Percentiles rank a stretch among this genome's conserved stretches.
These are phyloP conservation scores for Lanius ludovicianus DNA, from an alignment of 2,113 vertebrate species.

Conservation along the genomic window DNA sequence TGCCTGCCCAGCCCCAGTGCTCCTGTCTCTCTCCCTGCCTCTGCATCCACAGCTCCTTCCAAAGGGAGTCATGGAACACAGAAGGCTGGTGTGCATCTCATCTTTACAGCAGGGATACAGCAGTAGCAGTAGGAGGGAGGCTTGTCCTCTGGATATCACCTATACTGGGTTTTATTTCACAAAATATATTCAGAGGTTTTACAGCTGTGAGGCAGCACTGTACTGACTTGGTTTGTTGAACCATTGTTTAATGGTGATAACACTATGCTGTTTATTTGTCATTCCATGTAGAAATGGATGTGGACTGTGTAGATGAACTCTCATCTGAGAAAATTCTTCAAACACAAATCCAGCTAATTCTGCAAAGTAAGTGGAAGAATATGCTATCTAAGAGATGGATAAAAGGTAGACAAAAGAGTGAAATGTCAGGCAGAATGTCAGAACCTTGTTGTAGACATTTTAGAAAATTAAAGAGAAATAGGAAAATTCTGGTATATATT, in stretches of 20 bases:
- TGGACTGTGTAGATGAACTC: background rate
- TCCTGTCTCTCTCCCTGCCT: background rate
- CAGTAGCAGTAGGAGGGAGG: fast-evolving
- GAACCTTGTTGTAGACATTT: background rate
- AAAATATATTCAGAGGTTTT: background rate
- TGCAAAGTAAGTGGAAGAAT: background rate
- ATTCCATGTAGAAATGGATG: background rate
- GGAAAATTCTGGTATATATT: background rate
- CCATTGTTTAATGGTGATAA: background rate
- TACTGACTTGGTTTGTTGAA: background rate
- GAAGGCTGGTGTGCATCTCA: background rate
- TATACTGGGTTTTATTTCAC: background rate
- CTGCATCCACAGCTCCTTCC: background rate
- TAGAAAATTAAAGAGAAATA: background rate
- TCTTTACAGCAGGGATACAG: background rate
- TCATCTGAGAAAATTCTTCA: background rate
- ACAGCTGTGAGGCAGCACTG: background rate
- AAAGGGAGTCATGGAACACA: background rate
- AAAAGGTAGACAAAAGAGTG: background rate
- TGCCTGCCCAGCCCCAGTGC: fast-evolving
- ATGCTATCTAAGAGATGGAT: background rate
- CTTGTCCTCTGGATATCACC: background rate
- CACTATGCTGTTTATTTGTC: background rate
- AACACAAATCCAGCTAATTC: background rate
- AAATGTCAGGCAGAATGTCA: background rate